A percentile compares a stretch with the other conserved stretches of the same genome.
Conservation (phyloP, 2,113 vertebrate genomes). For the Oreochromis aureus region DNA sequence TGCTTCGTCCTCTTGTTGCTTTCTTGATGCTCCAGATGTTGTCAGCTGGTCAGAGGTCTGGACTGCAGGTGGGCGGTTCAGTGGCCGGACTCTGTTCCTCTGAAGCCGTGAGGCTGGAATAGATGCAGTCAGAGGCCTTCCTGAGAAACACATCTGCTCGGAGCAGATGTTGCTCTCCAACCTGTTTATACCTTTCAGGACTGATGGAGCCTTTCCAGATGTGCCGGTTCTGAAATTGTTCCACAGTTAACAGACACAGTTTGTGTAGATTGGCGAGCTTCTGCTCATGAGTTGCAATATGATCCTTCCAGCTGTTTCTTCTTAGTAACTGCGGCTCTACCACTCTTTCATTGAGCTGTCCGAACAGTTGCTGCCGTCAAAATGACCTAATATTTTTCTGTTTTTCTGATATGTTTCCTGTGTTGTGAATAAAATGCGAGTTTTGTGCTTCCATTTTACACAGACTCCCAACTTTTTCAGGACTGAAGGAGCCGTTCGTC, state of each 20-base stretch:
- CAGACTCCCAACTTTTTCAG: too few species aligned
- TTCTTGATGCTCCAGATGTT: fast-evolving
- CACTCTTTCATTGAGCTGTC: background rate
- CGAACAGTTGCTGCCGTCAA: background rate
- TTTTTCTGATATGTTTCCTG: background rate
- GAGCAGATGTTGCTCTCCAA: background rate
- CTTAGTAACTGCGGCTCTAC: background rate
- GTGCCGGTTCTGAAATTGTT: background rate
- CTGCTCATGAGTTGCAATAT: background rate
- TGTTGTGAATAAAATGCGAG: background rate
- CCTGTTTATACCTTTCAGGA: background rate
- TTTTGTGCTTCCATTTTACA: background rate
- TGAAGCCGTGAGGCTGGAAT: background rate
- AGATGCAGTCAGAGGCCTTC: too few species aligned
- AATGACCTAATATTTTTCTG: background rate
- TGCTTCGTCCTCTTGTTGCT: fast-evolving
- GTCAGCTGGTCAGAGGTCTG: background rate
- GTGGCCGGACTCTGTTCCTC: background rate
- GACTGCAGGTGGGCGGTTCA: background rate
- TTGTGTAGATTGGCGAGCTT: background rate
- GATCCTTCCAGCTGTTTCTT: background rate
- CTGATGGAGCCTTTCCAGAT: background rate
- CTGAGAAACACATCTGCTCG: background rate
- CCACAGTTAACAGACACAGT: background rate
- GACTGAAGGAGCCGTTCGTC: too few species aligned